Percentiles rank a stretch among this genome's conserved stretches.
Conservation (phyloP, 2,113 vertebrate species). For the Bungarus multicinctus region DNA sequence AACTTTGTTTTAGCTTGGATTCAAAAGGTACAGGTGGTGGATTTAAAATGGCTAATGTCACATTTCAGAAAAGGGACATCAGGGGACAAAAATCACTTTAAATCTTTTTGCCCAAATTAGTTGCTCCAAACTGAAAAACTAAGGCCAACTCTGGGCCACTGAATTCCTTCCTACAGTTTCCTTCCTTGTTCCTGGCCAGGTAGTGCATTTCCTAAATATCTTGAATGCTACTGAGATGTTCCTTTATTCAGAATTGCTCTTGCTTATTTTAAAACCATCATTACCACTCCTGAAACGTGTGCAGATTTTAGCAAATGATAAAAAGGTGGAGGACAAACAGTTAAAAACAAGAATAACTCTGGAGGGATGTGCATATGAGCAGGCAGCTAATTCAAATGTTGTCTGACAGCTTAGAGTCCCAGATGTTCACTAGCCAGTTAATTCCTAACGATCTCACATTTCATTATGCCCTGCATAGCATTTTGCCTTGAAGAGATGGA, state of each 20-base stretch:
- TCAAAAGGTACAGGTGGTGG: neutral
- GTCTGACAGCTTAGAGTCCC: neutral
- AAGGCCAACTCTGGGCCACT: neutral
- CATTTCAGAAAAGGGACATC: neutral
- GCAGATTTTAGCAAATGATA: neutral
- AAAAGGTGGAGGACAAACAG: neutral
- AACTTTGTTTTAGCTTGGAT: neutral
- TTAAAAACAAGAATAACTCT: neutral
- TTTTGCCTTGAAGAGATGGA: neutral
- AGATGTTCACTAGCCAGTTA: neutral
- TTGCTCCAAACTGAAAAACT: neutral
- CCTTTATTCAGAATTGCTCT: neutral
- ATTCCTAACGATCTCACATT: conserved; percentile 5
- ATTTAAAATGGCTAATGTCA: neutral
- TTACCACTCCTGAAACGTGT: neutral
- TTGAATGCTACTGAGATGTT: neutral
- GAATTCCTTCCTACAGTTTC: neutral
- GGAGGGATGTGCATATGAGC: neutral
- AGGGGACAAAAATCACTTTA: neutral
- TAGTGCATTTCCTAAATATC: neutral
- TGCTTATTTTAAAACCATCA: neutral
- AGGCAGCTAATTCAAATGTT: neutral
- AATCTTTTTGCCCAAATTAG: neutral
- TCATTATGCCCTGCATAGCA: neutral
- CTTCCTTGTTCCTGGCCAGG: neutral